Base-by-base conservation (phyloP, 1,140 invertebrate genomes). In the Magallana angulata region DNA sequence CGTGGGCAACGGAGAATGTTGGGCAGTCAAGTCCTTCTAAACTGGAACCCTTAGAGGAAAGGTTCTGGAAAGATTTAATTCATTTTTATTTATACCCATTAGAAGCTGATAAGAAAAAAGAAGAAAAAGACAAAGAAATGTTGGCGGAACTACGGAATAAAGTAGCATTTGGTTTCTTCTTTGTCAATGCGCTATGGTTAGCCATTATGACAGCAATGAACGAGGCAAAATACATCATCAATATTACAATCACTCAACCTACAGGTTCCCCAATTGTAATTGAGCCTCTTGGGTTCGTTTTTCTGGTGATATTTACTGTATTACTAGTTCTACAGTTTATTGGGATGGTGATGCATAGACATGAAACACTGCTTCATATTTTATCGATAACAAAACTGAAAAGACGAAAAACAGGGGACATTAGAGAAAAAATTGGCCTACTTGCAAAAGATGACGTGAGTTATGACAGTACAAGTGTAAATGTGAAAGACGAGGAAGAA, bases 281-380 rank as follows among this genome's bases (percentile, higher is more conserved):
- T 82, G 98, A 99, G 94, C 98, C 98, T 0, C 99, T 99, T 88
- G 98, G 98, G 96, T 95, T 99, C 24, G 97, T 99, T 0, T 99
- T 99, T 93, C 97, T 99, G 48, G 98, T 99, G 95, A 99, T 99
- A 96, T 99, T 99, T 94, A 98, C 98, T 36, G 95, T 99, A 62
- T 99, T 99, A 95, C 95, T 99, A 94, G 95, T 99, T 9, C 98
- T 99, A 91, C 98, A 99, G 94, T 99, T 99, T 94, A 96, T 97
- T 84, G 98, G 98, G 89, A 99, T 99, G 99, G 96, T 99, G 95
- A 98, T 99, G 96, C 99, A 99, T 97, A 97, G 98, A 91, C 99
- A 99, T 94, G 98, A 98, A 92, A 99, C 99, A 6, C 95, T 99
- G 60, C 98, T 98, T 0, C 99, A 99, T 94, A 99, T 99, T 92